These are phyloP conservation scores for Ophioninae sp. DNA, from an alignment of 2,888 invertebrate species.

Conservation along the genomic window DNA sequence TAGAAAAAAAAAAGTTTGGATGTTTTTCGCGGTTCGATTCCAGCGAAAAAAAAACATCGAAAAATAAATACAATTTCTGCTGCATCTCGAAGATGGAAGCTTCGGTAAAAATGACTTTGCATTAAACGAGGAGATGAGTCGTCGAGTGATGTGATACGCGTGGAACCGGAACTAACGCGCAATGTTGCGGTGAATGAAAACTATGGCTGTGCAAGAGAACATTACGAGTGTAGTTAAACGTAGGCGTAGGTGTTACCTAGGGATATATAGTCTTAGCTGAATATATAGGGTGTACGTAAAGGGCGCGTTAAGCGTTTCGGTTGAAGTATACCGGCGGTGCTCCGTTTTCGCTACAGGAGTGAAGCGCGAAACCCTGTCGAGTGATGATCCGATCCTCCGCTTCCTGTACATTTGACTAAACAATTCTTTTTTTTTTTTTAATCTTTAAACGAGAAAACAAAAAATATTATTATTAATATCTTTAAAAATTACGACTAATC, in stretches of 20 bases:
- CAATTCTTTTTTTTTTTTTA: slow-evolving; percentile 24
- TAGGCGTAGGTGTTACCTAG: slow-evolving; percentile 80
- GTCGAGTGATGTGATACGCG: slow-evolving; percentile 46
- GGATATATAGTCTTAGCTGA: slow-evolving; percentile 76
- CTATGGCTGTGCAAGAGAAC: slow-evolving; percentile 80
- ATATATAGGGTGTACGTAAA: slow-evolving; percentile 71
- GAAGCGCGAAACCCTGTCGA: slow-evolving; percentile 63
- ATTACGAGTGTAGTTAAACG: slow-evolving; percentile 78
- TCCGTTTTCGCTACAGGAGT: slow-evolving; percentile 32
- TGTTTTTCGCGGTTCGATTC: no score
- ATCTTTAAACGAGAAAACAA: slow-evolving; percentile 63
- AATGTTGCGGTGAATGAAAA: slow-evolving; percentile 68
- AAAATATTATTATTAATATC: slow-evolving; percentile 77
- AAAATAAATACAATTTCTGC: no score
- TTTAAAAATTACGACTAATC: slow-evolving; percentile 75
- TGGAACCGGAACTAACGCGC: slow-evolving; percentile 38
- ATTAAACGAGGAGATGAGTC: not conserved
- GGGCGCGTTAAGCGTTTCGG: slow-evolving; percentile 74
- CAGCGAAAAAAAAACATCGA: no score
- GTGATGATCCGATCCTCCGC: slow-evolving; percentile 69
- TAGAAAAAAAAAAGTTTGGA: no score
- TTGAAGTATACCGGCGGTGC: slow-evolving; percentile 47
- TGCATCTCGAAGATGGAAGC: no score
- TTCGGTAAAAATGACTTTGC: no score
- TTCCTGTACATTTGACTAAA: slow-evolving; percentile 76